phyloP scores from a whole-genome alignment of 2,797 vertebrate species.

The Euphonia xanthogaster region DNA sequence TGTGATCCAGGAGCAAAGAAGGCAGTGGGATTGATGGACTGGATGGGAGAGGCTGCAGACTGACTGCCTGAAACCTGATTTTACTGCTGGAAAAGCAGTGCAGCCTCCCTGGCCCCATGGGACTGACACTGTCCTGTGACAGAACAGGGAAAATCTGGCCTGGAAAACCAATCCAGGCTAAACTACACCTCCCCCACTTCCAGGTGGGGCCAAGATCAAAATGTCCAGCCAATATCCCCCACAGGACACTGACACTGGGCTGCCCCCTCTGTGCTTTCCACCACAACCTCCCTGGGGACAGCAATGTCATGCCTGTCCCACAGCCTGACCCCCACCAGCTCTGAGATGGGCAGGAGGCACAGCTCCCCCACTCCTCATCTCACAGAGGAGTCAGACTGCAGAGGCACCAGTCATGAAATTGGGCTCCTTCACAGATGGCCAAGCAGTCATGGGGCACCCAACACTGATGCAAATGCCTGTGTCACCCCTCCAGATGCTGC shows the following conservation, averaged over 20 bases:
- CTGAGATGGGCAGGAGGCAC: not conserved
- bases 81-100: not conserved
- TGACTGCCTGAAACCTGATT: not conserved
- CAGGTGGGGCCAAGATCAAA: not conserved
- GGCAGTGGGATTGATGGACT: not conserved
- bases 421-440: not conserved
- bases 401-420: rapidly evolving
- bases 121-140: not conserved
- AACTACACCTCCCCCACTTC: not conserved
- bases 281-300: not conserved
- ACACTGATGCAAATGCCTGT: rapidly evolving
- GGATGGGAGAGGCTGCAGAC: not conserved
- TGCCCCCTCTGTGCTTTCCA: not conserved
- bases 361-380: rapidly evolving
- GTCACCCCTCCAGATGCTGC: rapidly evolving
- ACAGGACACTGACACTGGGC: rapidly evolving
- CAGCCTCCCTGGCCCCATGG: rapidly evolving
- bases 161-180: not conserved
- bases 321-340: not conserved
- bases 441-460: rapidly evolving
- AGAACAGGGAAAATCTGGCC: not conserved
- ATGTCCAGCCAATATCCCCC: rapidly evolving
- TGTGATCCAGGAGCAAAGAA: not conserved
- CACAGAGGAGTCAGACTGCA: not conserved
- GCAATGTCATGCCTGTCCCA: not conserved